A percentile compares a stretch with the other conserved stretches of the same genome.
phyloP scores from a whole-genome alignment of 2,113 vertebrate species.

The Sinocyclocheilus anshuiensis region DNA sequence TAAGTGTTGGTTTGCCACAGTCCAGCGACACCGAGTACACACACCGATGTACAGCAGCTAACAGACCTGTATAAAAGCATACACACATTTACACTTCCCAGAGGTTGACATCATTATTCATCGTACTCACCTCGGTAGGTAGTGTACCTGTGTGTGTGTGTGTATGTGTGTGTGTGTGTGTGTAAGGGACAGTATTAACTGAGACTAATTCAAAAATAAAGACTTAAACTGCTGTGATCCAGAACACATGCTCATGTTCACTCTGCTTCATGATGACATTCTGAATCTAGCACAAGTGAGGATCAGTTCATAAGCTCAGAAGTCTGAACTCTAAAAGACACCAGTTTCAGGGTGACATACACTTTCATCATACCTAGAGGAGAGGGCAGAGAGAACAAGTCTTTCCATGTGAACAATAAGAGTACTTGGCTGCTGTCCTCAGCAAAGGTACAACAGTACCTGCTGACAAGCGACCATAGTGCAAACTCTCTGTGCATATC shows the following conservation, averaged over 20 bases:
- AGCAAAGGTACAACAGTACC: neutral
- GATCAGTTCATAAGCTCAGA: slow-evolving; percentile 11
- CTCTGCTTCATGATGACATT: slow-evolving; percentile 30
- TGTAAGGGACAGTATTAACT: slow-evolving; percentile 16
- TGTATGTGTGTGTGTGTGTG: slow-evolving; percentile 13
- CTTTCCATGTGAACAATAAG: slow-evolving; percentile 13
- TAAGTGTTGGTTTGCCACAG: slow-evolving; percentile 70
- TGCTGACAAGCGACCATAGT: neutral
- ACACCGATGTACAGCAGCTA: slow-evolving; percentile 43
- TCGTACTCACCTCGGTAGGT: slow-evolving; percentile 65
- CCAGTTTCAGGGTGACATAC: slow-evolving; percentile 28
- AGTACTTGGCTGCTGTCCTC: neutral
- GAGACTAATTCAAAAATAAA: slow-evolving; percentile 42
- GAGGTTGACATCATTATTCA: slow-evolving; percentile 61
- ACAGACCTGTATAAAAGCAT: slow-evolving; percentile 38
- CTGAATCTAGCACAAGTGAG: slow-evolving; percentile 43
- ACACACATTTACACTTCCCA: slow-evolving; percentile 28
- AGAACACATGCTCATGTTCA: slow-evolving; percentile 36
- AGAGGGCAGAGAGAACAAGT: slow-evolving; percentile 3
- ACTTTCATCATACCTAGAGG: slow-evolving; percentile 2
- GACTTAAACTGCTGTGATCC: slow-evolving; percentile 43
- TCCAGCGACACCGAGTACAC: slow-evolving; percentile 64
- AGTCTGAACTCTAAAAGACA: neutral
- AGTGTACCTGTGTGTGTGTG: slow-evolving; percentile 36
- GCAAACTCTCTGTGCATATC: slow-evolving; percentile 25